Evolutionary conservation across 1,140 invertebrate genomes (phyloP).

Genomic region (Latrodectus geometricus): DNA sequence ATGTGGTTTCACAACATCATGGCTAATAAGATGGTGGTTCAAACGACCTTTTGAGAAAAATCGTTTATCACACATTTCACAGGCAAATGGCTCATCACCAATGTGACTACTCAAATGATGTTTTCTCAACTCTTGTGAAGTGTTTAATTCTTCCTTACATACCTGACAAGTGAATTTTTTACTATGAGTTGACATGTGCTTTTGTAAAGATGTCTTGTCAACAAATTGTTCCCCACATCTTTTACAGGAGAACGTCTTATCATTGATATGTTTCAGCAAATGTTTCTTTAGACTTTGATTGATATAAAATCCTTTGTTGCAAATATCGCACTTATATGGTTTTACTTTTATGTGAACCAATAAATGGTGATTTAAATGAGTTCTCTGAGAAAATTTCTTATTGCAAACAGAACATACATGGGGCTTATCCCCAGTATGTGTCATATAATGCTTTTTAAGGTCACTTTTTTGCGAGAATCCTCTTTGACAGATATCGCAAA

Average conservation of each 20-base stretch:
- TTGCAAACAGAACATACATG: slow-evolving; percentile 19
- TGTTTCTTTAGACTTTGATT: slow-evolving; percentile 21
- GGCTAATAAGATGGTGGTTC: slow-evolving; percentile 22
- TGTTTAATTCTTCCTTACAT: slow-evolving; percentile 3
- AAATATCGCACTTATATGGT: slow-evolving; percentile 24
- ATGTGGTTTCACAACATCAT: slow-evolving; percentile 24
- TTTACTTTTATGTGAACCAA: slow-evolving; percentile 27
- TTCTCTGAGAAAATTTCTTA: slow-evolving; percentile 29
- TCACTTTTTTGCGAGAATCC: slow-evolving; percentile 66
- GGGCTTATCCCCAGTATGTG: slow-evolving; percentile 39
- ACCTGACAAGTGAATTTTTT: slow-evolving; percentile 16
- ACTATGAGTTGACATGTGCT: slow-evolving; percentile 3
- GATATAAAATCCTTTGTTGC: slow-evolving; percentile 19
- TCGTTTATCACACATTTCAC: slow-evolving; percentile 30
- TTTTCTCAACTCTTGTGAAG: slow-evolving; percentile 10
- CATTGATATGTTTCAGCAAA: slow-evolving; percentile 18
- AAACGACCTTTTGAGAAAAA: slow-evolving; percentile 22
- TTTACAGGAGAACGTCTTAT: neutral
- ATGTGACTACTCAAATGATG: neutral
- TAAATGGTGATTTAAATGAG: slow-evolving; percentile 29
- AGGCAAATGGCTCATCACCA: slow-evolving; percentile 4
- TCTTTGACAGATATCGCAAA: slow-evolving; percentile 32
- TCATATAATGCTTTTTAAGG: slow-evolving; percentile 50
- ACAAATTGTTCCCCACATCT: slow-evolving; percentile 14
- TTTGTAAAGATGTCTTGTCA: slow-evolving; percentile 4